Percentiles rank a stretch among this genome's conserved stretches.
Evolutionary conservation across 2,113 vertebrate species (phyloP).

Genomic region (Phycodurus eques): DNA sequence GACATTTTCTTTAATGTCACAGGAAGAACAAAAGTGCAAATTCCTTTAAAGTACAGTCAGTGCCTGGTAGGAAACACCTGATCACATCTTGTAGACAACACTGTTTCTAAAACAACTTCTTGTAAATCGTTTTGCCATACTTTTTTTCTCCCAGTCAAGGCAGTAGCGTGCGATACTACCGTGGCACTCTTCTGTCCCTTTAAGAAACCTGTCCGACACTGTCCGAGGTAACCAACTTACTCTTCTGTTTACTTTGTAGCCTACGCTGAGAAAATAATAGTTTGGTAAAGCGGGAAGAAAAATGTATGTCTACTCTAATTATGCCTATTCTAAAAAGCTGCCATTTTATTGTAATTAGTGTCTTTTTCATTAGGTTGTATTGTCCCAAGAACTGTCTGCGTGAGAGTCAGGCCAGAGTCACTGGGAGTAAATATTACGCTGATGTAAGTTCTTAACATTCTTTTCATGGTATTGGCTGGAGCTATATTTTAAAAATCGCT

Average conservation of each 20-base stretch:
- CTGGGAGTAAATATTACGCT: slow-evolving; percentile 85
- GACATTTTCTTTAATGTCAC: slow-evolving; percentile 26
- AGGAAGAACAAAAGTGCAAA: slow-evolving; percentile 96
- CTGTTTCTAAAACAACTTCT: not conserved
- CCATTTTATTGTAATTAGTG: not conserved
- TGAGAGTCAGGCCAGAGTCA: slow-evolving; percentile 80
- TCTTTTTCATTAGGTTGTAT: slow-evolving; percentile 77
- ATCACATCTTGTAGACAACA: not conserved
- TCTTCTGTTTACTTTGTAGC: not conserved
- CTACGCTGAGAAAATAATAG: not conserved
- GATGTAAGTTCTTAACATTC: slow-evolving; percentile 80
- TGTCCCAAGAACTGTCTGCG: slow-evolving; percentile 89
- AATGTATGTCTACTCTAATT: not conserved
- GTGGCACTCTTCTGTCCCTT: slow-evolving; percentile 90
- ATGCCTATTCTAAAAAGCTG: not conserved
- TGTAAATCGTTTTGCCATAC: not conserved
- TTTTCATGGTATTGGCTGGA: not conserved
- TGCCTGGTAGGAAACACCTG: slow-evolving; percentile 79
- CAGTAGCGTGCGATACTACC: slow-evolving; percentile 89
- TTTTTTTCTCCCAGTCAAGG: slow-evolving; percentile 79
- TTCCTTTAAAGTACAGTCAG: slow-evolving; percentile 90
- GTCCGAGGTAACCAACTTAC: slow-evolving; percentile 80
- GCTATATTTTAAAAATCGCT: not conserved
- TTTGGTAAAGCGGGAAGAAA: not conserved
- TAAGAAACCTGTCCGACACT: slow-evolving; percentile 88